Evolutionary conservation across 2,888 invertebrate species (phyloP).

Genomic region (Macropis europaea): DNA sequence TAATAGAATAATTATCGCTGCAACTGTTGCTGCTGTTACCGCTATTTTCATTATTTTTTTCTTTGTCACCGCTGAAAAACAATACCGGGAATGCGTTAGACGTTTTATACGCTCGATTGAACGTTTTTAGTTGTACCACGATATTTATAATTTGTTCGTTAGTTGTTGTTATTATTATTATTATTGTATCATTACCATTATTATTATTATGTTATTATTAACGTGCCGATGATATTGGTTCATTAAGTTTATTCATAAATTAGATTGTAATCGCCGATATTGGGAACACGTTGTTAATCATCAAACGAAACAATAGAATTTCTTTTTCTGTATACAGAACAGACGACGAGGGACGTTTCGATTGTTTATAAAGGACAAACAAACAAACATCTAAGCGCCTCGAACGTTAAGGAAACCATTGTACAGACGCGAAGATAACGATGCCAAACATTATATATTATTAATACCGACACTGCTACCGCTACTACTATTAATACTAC

Average conservation of each 20-base stretch:
- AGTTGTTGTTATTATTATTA: constrained; percentile 60
- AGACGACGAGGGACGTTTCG: neutral
- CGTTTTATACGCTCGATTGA: constrained; percentile 37
- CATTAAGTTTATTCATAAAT: constrained; percentile 48
- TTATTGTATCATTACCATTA: constrained; percentile 40
- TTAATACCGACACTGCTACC: constrained; percentile 61
- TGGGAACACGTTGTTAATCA: constrained; percentile 35
- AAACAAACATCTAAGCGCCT: constrained; percentile 11
- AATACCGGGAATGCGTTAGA: constrained; percentile 38
- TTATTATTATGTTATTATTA: constrained; percentile 50
- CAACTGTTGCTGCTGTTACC: constrained; percentile 22
- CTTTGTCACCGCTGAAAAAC: no score
- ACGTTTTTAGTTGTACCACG: constrained; percentile 30
- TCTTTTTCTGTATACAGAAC: constrained; percentile 15
- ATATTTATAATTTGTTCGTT: constrained; percentile 59
- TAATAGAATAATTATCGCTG: neutral
- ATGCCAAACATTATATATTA: constrained; percentile 77
- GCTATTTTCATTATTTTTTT: constrained; percentile 24
- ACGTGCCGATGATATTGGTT: constrained; percentile 55
- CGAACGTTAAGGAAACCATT: constrained; percentile 55
- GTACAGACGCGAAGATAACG: constrained; percentile 76
- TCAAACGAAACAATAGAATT: constrained; percentile 19
- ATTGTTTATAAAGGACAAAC: constrained; percentile 9
- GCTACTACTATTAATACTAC: constrained; percentile 46
- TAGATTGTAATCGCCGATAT: constrained; percentile 36